Evolutionary conservation across 2,888 invertebrate genomes (phyloP), one percentile per base, ranked within the genome.

Genomic region (Cheilosia vulpina): DNA sequence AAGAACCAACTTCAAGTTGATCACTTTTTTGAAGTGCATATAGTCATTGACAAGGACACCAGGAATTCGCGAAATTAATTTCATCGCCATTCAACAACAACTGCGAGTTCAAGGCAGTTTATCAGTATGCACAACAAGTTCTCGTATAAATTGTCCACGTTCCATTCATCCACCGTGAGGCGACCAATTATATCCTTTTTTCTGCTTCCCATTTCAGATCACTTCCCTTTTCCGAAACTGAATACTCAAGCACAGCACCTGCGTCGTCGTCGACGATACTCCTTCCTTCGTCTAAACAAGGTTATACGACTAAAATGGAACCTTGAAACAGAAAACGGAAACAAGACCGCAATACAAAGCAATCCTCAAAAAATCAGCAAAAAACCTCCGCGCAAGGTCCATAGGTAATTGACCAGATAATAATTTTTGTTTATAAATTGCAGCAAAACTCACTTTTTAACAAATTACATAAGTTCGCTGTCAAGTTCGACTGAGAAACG

Each of bases 391-490:
- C 83, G 34, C 83, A 84, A 84, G 83, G 83, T 79, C 65, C 53
- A 53, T 45, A 65, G 83, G 83, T 75, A 69, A 65, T 38, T 84
- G 83, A 84, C 83, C 83, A 79, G 75, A 63, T 79, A 79, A 84
- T 79, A 68, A 69, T 47, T 47, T 58, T 55, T 58, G 7, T 47
- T 58, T 63, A 73, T 52, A 57, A 68, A 68, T 68, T 55, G 68
- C 77, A 77, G 17, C 47, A 66, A 53, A 66, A 60, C 60, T 62
- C 13, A 27, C 41, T 38, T 58, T 66, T 60, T 66, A 43, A 68
- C 62, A 47, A 53, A 63, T 65, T 68, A 62, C 72, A 38, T 68
- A 62, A 43, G 52, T 47, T 82, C 47, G 50, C 77, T 43, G 77
- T 77, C 58, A 63, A 62, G 66, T 68, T 68, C 38, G 53, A 65